Conservation (phyloP, 2,888 invertebrate genomes). For the Scaptomyza cyrtandrae region DNA sequence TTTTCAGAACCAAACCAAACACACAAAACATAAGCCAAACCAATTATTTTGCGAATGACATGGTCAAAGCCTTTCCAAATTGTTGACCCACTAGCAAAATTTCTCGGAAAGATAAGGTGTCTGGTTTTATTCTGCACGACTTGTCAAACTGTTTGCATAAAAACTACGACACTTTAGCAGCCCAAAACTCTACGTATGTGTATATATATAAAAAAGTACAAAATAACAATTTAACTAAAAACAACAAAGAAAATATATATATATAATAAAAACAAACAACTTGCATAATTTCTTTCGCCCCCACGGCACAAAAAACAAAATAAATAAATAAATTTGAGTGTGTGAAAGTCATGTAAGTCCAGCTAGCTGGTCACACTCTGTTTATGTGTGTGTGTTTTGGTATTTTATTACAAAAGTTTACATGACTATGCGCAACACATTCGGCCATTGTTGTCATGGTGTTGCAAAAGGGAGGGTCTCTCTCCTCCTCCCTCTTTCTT, state of each 20-base stretch:
- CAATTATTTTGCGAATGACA: slow-evolving; percentile 61
- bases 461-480: background rate
- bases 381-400: slow-evolving; percentile 39
- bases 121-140: slow-evolving; percentile 41
- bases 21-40: slow-evolving; percentile 48
- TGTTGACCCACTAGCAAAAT: slow-evolving; percentile 52
- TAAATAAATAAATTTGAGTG: slow-evolving; percentile 22
- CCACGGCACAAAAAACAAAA: slow-evolving; percentile 55
- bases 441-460: slow-evolving; percentile 54
- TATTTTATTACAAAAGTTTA: slow-evolving; percentile 77
- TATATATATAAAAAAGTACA: slow-evolving; percentile 11
- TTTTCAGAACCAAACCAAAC: background rate
- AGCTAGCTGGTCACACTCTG: slow-evolving; percentile 26
- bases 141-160: slow-evolving; percentile 52
- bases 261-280: slow-evolving; percentile 41
- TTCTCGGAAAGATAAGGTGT: slow-evolving; percentile 35
- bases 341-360: slow-evolving; percentile 45
- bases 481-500: slow-evolving; percentile 4
- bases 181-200: background rate
- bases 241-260: slow-evolving; percentile 23
- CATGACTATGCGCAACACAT: slow-evolving; percentile 64
- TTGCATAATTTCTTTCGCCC: slow-evolving; percentile 69
- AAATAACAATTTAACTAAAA: slow-evolving; percentile 52
- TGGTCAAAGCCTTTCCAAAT: slow-evolving; percentile 46
- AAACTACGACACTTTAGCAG: slow-evolving; percentile 14